These are phyloP conservation scores for Athalia rosae DNA, from an alignment of 2,888 invertebrate genomes.

Conservation along the genomic window DNA sequence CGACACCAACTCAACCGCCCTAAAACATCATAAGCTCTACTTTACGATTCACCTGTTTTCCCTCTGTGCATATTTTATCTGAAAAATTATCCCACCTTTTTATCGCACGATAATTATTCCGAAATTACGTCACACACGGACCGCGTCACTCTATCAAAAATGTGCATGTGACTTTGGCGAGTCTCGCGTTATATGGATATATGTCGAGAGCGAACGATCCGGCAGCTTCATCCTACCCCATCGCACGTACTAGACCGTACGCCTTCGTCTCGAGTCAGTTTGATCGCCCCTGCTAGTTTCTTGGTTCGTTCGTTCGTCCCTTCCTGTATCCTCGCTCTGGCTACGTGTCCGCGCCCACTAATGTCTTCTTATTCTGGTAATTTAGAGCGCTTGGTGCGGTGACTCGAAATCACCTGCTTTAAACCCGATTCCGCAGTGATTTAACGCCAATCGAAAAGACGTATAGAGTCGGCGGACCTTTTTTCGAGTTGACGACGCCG, in stretches of 20 bases:
- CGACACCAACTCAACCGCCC: not conserved
- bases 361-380: constrained; percentile 61
- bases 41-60: too few species aligned
- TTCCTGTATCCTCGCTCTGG: constrained; percentile 53
- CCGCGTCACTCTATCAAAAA: too few species aligned
- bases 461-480: constrained; percentile 33
- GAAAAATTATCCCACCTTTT: not conserved
- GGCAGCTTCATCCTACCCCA: not conserved
- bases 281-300: constrained; percentile 2
- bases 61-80: not conserved
- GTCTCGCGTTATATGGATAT: too few species aligned
- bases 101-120: too few species aligned
- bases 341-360: constrained; percentile 61
- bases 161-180: too few species aligned
- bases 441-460: constrained; percentile 42
- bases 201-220: too few species aligned
- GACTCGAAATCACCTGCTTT: constrained; percentile 61
- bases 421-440: constrained; percentile 55
- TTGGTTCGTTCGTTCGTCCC: constrained; percentile 37
- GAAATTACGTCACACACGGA: too few species aligned
- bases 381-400: constrained; percentile 54
- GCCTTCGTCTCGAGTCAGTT: constrained; percentile 10
- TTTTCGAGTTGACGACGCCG: constrained; percentile 36
- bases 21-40: too few species aligned
- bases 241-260: constrained; percentile 16